Evolutionary conservation across 2,888 invertebrate genomes (phyloP), one percentile per base, ranked within the genome.

Genomic region (Thumatha senex): DNA sequence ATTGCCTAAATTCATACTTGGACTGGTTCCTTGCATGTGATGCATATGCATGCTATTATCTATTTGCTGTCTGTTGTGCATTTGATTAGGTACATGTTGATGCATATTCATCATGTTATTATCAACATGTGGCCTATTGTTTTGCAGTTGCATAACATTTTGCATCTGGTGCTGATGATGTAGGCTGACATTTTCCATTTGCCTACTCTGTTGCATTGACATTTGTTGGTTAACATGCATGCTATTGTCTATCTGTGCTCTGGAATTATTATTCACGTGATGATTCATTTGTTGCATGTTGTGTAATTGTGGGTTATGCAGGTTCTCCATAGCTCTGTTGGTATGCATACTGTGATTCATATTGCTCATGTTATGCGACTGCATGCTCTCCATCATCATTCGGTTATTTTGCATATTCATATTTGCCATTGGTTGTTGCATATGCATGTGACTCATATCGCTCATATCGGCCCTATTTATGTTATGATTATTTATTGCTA

Each of bases 81-180:
- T 86, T 78, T 89, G 89, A 61, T 86, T 87, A 1, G 86, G 76
- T 31, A 83, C 75, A 72, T 90, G 89, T 61, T 86, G 87, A 63
- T 92, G 91, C 80, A 91, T 86, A 40, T 78, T 74, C 82, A 90
- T 84, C 59, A 89, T 67, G 52, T 85, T 87, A 54, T 74, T 84
- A 14, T 90, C 90, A 14, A 86, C 79, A 54, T 90, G 89, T 24
- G 78, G 72, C 0, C 84, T 82, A 72, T 85, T 87, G 63, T 81
- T 89, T 72, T 86, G 89, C 55, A 89, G 83, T 61, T 90, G 90
- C 88, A 91, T 91, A 11, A 85, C 81, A 59, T 87, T 89, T 12
- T 88, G 67, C 80, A 89, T 87, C 73, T 86, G 90, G 70, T 91
- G 90, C 66, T 89, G 90, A 53, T 89, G 91, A 61, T 90, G 91